Base-by-base conservation (phyloP, 2,113 vertebrate species). In the Cyrtonyx montezumae region DNA sequence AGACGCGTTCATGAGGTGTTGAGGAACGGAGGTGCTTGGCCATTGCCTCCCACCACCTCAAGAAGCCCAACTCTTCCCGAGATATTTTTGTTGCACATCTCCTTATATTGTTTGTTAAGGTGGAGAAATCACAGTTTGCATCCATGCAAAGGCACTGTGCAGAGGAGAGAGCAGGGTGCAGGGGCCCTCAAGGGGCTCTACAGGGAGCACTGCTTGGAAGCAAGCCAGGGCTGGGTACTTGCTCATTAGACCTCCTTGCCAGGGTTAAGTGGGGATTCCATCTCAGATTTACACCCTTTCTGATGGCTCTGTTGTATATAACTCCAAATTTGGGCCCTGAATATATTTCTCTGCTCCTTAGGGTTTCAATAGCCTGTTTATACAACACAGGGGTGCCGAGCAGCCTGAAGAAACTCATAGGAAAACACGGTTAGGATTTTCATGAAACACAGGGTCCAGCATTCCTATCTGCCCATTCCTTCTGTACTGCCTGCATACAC, bases 201-300 rank as follows among this genome's bases (percentile, higher is more conserved):
- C 1, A 1, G 37, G 46, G 28, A 25, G n/a, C 49, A 34, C 12
- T 16, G 45, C 37, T 10, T 45, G 36, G 30, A 84, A 74, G 26
- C 40, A 59, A 77, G 79, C 32, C 28, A 74, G 11, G 42, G 13
- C 25, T 51, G 46, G 55, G 46, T 2, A 9, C 17, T 89, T n/a
- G 49, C 32, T 83, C 42, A 21, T 80, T 83, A 91, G 56, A 66
- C 34, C 37, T 83, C 4, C 0, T 59, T 56, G 46, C 87, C 86
- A 87, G 49, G 80, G 70, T 94, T 82, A 93, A 94, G 84, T 84
- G 71, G 71, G 53, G 78, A 70, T 84, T 87, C 88, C 4, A 18
- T 82, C 79, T 67, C 70, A 92, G 91, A 92, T 95, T 96, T 95
- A 87, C 78, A 40, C 17, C 42, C 36, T 37, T 95, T 84, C 45